Evolutionary conservation across 1,140 invertebrate species (phyloP), one percentile per base, ranked within the genome.

Genomic region (Drosophila insularis): DNA sequence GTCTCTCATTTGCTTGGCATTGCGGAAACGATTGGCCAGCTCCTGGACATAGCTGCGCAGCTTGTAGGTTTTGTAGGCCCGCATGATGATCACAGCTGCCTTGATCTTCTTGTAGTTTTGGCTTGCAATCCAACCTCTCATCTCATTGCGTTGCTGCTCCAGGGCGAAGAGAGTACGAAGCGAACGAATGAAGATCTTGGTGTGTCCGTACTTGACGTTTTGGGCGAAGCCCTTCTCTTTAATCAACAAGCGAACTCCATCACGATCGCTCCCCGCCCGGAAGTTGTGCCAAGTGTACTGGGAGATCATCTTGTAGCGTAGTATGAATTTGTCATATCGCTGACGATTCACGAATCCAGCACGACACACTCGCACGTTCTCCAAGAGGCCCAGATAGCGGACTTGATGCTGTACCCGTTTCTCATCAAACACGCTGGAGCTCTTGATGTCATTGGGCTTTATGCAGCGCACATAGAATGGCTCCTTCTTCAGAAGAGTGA

Each of bases 381-480:
- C 98, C 32, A 99, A 93, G 2, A 99, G 93, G 2, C 98, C 97
- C 17, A 99, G 93, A 92, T 99, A 99, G 66, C 95, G 94, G 13
- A 97, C 96, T 93, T 99, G 98, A 93, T 99, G 98, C 69, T 94
- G 93, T 1, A 98, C 96, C 87, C 97, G 93, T 80, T 95, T 93
- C 74, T 95, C 92, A 74, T 97, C 95, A 31, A 92, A 92, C 13
- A 91, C 74, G 0, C 85, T 94, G 0, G 98, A 95, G 55, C 97
- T 96, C 93, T 99, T 99, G 7, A 96, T 94, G 80, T 98, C 97
- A 91, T 99, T 99, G 10, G 98, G 98, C 91, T 99, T 99, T 73
- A 98, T 95, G 91, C 98, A 99, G 53, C 98, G 94, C n/a, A 99
- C 97, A 93, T 99, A 99, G 93, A 98, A 98, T 1, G 98, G 98